Percentiles rank a stretch among this genome's conserved stretches.
Evolutionary conservation across 2,797 vertebrate species (phyloP).

Genomic region (Podargus strigoides): DNA sequence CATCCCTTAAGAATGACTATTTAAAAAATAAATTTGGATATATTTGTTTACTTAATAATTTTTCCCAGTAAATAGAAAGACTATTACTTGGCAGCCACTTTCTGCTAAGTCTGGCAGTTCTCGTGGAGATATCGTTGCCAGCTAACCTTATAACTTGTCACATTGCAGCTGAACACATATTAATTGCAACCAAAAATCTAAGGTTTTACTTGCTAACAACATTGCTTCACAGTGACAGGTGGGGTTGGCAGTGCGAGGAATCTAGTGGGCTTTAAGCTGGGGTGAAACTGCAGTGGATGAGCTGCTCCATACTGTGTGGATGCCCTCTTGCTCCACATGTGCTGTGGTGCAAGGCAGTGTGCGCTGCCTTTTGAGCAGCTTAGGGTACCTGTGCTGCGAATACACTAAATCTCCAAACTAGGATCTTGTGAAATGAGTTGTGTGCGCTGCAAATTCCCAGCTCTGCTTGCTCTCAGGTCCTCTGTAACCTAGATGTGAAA

Average conservation of each 20-base stretch:
- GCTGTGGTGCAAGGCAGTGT: background rate
- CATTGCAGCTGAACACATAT: background rate
- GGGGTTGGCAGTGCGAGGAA: background rate
- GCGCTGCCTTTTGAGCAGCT: background rate
- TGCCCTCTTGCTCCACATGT: accelerated
- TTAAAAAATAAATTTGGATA: background rate
- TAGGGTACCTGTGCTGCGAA: background rate
- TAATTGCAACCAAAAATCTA: background rate
- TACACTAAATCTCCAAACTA: background rate
- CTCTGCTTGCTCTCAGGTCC: background rate
- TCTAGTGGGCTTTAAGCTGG: background rate
- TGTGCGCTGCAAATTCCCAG: background rate
- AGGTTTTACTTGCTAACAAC: background rate
- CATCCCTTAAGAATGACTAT: background rate
- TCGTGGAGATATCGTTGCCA: background rate
- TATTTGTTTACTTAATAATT: background rate
- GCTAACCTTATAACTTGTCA: background rate
- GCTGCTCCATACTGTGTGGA: background rate
- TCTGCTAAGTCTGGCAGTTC: background rate
- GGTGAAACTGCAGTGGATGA: background rate
- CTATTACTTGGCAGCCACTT: background rate
- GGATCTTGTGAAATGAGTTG: background rate
- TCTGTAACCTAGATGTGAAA: background rate
- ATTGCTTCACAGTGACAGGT: background rate
- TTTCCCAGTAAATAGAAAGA: background rate